Conservation (phyloP, 2,113 vertebrate species). For the Australoheros scitulus region DNA sequence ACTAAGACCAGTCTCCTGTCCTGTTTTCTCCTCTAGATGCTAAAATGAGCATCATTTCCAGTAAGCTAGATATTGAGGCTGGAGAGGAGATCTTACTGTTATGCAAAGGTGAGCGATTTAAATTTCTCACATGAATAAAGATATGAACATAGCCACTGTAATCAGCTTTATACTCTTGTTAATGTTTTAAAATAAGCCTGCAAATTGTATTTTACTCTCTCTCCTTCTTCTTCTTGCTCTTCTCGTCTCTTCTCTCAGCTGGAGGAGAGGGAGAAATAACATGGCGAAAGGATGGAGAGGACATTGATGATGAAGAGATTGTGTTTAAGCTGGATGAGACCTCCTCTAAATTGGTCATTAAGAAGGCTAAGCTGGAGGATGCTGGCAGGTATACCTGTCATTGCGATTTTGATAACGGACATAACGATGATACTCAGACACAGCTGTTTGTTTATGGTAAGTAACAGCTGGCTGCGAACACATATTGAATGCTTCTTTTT, state of each 20-base stretch:
- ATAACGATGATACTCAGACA: accelerated
- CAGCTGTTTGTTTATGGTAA: constrained; percentile 72
- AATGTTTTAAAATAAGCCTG: neutral
- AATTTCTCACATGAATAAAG: neutral
- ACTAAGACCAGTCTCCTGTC: constrained; percentile 3
- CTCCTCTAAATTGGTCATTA: constrained; percentile 59
- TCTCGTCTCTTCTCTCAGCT: constrained; percentile 28
- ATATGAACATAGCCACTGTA: neutral
- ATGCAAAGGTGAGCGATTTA: constrained; percentile 75
- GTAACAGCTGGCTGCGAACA: constrained; percentile 11
- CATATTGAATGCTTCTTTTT: neutral
- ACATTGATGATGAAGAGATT: constrained; percentile 26
- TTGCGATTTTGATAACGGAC: constrained; percentile 20
- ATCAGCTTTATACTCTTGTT: neutral
- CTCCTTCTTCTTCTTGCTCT: neutral
- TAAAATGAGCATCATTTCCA: constrained; percentile 58
- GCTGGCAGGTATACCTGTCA: constrained; percentile 68
- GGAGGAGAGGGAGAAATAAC: constrained; percentile 60
- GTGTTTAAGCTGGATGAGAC: constrained; percentile 62
- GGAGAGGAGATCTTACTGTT: constrained; percentile 62
- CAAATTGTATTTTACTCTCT: neutral
- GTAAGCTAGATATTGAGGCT: constrained; percentile 52
- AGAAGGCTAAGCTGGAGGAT: constrained; percentile 43
- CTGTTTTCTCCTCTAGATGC: constrained; percentile 59
- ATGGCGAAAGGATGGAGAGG: constrained; percentile 68